Base-by-base conservation (phyloP, 2,113 vertebrate genomes). In the Procavia capensis region DNA sequence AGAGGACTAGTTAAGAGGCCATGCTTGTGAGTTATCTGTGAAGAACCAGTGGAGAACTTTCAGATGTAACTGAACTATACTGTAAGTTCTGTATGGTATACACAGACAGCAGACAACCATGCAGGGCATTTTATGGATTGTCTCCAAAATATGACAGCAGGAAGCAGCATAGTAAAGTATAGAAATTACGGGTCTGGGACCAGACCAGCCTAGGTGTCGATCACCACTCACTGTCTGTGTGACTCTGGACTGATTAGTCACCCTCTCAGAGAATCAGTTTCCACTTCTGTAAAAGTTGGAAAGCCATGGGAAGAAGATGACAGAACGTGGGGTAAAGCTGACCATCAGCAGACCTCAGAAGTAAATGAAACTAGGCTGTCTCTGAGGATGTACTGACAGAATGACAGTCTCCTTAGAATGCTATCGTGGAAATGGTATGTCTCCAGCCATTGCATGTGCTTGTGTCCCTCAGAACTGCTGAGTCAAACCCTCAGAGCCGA, bases 21-120 rank as follows among this genome's bases (percentile, higher is more conserved):
- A 1, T 59, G 36, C 29, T 41, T 80, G 59, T 79, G 29, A 54
- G 72, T 95, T 83, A 70, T 50, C 76, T 57, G 4, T 78, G 50
- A n/a, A 36, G 90, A 64, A 39, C 1, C 70, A 95, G 82, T 68
- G 94, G 57, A 59, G 90, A 93, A 85, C 36, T 43, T 86, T 17
- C 85, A 61, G 57, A 54, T 82, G 41, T 13, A 50, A 27, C 36
- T 87, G 90, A 57, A 70, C 94, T 89, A 79, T 75, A 63, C 36
- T 81, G 6, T 57, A 88, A 78, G 31, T 79, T 91, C 45, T 86
- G 57, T 85, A 27, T 43, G 85, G 7, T 50, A 7, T 9, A 22
- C 24, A 76, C 59, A 22, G 78, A 31, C 57, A 66, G 31, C 88
- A 66, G 50, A 63, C n/a, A 88, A 81, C 41, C 41, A 24, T 45